Evolutionary conservation across 30 jellyfish, hydroid and myxozoan species (phyloP), one percentile per base, ranked within the genome.

Genomic region (Pelagia noctiluca): DNA sequence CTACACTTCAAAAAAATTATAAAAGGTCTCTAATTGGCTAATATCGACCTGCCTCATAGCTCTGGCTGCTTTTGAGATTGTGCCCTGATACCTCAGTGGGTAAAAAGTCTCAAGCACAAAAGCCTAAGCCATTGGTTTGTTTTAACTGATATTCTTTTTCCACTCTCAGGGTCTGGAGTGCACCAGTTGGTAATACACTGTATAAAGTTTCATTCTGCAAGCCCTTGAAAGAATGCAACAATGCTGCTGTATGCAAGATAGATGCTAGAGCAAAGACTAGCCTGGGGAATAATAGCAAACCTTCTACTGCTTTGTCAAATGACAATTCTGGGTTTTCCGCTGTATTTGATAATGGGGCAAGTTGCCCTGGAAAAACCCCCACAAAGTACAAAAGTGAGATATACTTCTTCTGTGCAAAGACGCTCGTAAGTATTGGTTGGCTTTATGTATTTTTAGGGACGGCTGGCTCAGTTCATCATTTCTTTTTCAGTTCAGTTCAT

Each of bases 241-340:
- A 76, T 29, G 78, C 78, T 3, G 22, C 71, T 3, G 50, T 81
- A 28, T 81, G 91, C 70, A 70, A 25, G 34, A 54, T 66, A 23
- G 85, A 71, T 66, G 19, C 85, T n/a, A 62, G 49, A 50, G 38
- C 22, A 12, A 48, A 23, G 31, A 46, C 54, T 8, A 81, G 29
- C 69, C 38, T 50, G 4, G 91, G 91, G 36, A 49, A 50, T 10
- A 48, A 63, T 63, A 10, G n/a, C 10, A 63, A 33, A 28, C 13
- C 19, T 3, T 32, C 31, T 35, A 25, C 54, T 26, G 85, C 79
- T 60, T 26, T 70, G 19, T 77, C 91, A 22, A 33, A 35, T 33
- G 91, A 81, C 35, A 19, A 70, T 33, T 67, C 85, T 1, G 91
- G 91, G 24, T 81, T 81, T 48, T 10, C 78, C 34, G 84, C 50